These are phyloP conservation scores for Pyrocephalus nanus DNA, from an alignment of 2,797 vertebrate genomes.

Conservation along the genomic window DNA sequence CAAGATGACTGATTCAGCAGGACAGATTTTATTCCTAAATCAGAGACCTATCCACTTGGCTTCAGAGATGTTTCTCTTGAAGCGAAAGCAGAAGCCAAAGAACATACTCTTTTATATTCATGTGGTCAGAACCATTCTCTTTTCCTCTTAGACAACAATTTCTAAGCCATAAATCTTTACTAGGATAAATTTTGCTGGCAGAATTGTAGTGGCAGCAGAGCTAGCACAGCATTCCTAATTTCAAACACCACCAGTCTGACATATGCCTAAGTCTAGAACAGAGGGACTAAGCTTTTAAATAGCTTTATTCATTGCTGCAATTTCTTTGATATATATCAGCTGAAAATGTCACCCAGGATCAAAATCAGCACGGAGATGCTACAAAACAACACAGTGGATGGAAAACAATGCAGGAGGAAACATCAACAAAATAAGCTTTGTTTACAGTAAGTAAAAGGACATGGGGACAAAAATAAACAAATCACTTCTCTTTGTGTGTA, in stretches of 20 bases:
- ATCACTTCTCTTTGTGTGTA: neutral
- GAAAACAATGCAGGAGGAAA: neutral
- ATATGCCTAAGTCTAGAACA: neutral
- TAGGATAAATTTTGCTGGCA: neutral
- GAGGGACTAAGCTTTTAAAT: slow-evolving; percentile 2
- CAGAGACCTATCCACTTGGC: neutral
- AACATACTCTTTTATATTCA: neutral
- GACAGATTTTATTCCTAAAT: neutral
- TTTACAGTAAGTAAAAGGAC: neutral
- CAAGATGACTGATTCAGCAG: neutral
- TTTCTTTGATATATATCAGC: neutral
- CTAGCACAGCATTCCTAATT: neutral
- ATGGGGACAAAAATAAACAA: neutral
- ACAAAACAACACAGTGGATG: neutral
- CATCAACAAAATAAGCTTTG: neutral
- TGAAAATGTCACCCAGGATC: neutral
- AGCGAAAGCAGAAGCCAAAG: neutral
- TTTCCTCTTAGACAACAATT: neutral
- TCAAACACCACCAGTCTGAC: neutral
- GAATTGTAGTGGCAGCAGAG: neutral
- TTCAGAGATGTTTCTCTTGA: neutral
- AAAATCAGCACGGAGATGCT: neutral
- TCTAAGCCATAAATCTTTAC: neutral
- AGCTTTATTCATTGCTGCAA: neutral
- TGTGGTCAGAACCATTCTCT: neutral